Percentiles rank a stretch among this genome's conserved stretches.
Evolutionary conservation across 2,888 invertebrate species (phyloP).

Genomic region (Cyclophora albipunctata): DNA sequence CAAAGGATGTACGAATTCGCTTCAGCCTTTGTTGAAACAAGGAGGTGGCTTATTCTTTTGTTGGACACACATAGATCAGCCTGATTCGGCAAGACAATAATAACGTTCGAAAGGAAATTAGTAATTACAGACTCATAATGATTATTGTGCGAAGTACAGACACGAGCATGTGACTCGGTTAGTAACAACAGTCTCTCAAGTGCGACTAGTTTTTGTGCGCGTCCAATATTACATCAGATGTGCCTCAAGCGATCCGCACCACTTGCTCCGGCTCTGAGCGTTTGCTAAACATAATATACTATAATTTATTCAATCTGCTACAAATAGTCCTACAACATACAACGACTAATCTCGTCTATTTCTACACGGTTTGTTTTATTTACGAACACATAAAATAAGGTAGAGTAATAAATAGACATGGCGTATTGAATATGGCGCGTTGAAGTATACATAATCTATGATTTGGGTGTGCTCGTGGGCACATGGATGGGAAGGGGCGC

Average conservation of each 20-base stretch:
- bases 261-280: slow-evolving; percentile 15
- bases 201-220: slow-evolving; percentile 53
- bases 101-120: no score
- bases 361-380: neutral
- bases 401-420: no score
- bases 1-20: neutral
- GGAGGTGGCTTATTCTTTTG: no score
- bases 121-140: no score
- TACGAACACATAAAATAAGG: neutral
- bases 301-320: no score
- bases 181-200: slow-evolving; percentile 42
- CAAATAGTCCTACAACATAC: neutral
- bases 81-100: no score
- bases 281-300: neutral
- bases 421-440: slow-evolving; percentile 14
- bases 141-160: no score
- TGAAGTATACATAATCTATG: slow-evolving; percentile 22
- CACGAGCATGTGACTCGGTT: slow-evolving; percentile 19
- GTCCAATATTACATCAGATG: slow-evolving; percentile 44
- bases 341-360: neutral
- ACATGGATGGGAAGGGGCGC: slow-evolving; percentile 21
- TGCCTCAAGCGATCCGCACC: slow-evolving; percentile 25
- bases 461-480: slow-evolving; percentile 17
- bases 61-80: no score
- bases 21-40: no score